Evolutionary conservation across 53 echinoderm and acorn worm species (phyloP).

Genomic region (Actinopyga echinites): DNA sequence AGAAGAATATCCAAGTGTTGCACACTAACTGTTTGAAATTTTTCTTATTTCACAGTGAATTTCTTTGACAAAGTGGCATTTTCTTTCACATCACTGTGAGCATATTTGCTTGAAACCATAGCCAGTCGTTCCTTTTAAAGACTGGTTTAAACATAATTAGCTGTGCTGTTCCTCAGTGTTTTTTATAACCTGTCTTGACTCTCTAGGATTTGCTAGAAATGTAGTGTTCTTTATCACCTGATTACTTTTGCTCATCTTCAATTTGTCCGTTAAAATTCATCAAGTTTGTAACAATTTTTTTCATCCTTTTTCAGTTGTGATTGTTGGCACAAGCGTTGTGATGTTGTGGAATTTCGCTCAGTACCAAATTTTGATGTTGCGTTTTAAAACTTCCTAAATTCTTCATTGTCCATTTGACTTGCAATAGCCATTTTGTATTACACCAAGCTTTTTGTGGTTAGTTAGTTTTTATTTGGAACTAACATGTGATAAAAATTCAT

Average conservation of each 20-base stretch:
- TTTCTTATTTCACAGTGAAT: constrained; percentile 29
- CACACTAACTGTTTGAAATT: constrained; percentile 35
- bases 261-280: constrained; percentile 2
- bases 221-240: constrained; percentile 27
- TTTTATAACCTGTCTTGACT: constrained; percentile 25
- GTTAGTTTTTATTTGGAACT: too few species aligned
- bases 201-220: constrained; percentile 20
- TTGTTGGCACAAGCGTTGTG: constrained; percentile 45
- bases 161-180: constrained; percentile 24
- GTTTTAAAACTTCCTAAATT: constrained; percentile 49
- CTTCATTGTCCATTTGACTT: constrained; percentile 48
- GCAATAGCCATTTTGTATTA: constrained; percentile 39
- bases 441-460: constrained; percentile 21
- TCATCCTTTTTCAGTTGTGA: constrained; percentile 36
- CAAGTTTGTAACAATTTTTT: background rate
- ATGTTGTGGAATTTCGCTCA: constrained; percentile 35
- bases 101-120: constrained; percentile 25
- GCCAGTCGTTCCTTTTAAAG: too few species aligned
- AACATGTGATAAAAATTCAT: too few species aligned
- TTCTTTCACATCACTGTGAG: constrained; percentile 17
- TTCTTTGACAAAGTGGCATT: constrained; percentile 26
- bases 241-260: constrained; percentile 38
- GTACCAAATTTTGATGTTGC: constrained; percentile 40
- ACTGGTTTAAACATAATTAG: too few species aligned
- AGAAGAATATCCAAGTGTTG: background rate